Conservation (phyloP, 2,797 vertebrate genomes). For the Erpetoichthys calabaricus region DNA sequence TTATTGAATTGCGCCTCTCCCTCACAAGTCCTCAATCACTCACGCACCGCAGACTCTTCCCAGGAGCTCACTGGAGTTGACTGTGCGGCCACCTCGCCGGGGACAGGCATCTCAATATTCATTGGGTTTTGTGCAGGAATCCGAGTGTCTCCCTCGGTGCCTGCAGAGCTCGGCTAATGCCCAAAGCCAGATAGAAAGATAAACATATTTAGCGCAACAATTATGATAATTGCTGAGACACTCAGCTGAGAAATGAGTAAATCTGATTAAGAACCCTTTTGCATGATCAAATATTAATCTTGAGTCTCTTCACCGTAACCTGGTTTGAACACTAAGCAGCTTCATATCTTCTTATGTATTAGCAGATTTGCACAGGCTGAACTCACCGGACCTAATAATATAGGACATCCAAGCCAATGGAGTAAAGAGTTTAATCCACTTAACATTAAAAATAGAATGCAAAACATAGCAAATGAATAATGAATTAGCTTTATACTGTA, state of each 20-base stretch:
- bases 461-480: constrained; percentile 44
- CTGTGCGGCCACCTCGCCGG: constrained; percentile 51
- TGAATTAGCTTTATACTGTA: constrained; percentile 36
- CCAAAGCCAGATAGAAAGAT: constrained; percentile 65
- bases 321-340: constrained; percentile 73
- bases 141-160: constrained; percentile 49
- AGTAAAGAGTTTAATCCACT: constrained; percentile 71
- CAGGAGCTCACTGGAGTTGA: constrained; percentile 55
- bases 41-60: constrained; percentile 49
- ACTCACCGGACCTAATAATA: constrained; percentile 82
- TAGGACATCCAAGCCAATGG: constrained; percentile 63
- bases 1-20: constrained; percentile 62
- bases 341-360: constrained; percentile 90
- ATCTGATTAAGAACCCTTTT: constrained; percentile 92
- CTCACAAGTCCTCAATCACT: constrained; percentile 68
- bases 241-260: constrained; percentile 75
- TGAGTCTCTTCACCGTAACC: constrained; percentile 73
- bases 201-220: constrained; percentile 90
- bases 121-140: constrained; percentile 83
- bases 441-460: constrained; percentile 69
- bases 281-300: constrained; percentile 97
- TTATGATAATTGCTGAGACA: constrained; percentile 96
- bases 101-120: constrained; percentile 77
- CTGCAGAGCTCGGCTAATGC: constrained; percentile 58
- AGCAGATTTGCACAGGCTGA: constrained; percentile 82